Conservation (phyloP, 2,888 invertebrate species). For the Thalpophila matura region DNA sequence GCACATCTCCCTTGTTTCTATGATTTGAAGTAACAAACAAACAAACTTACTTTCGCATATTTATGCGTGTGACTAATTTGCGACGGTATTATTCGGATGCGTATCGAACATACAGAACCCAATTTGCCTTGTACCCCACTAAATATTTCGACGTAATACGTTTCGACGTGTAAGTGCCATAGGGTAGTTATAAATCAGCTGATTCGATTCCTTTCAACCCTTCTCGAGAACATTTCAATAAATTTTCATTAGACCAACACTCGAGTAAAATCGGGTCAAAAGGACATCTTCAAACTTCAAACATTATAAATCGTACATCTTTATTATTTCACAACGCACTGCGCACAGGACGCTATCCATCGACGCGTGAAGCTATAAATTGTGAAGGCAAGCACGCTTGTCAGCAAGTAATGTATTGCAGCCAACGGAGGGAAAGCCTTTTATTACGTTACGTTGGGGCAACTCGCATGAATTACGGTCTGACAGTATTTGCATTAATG, state of each 20-base stretch:
- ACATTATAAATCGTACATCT: conserved; percentile 46
- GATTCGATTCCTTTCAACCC: conserved; percentile 38
- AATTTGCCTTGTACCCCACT: conserved; percentile 27
- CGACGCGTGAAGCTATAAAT: conserved; percentile 65
- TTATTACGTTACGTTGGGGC: conserved; percentile 60
- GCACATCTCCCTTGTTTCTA: no score
- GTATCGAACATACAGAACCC: conserved; percentile 9
- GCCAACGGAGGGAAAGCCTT: conserved; percentile 51
- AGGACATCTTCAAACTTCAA: conserved; percentile 44
- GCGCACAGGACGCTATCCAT: conserved; percentile 57
- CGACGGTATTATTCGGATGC: neutral
- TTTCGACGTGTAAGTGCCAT: conserved; percentile 30
- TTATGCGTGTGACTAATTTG: no score
- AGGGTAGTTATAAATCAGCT: conserved; percentile 45
- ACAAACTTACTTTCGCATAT: no score
- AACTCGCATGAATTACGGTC: conserved; percentile 67
- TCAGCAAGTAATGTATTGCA: conserved; percentile 65
- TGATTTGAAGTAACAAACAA: no score
- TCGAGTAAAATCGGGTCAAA: conserved; percentile 38
- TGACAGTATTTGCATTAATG: conserved; percentile 67
- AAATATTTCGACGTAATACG: conserved; percentile 38
- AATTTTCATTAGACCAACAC: conserved; percentile 45
- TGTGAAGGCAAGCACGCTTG: conserved; percentile 58
- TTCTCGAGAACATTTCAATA: conserved; percentile 42
- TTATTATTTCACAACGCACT: conserved; percentile 52